Conservation (phyloP, 2,113 vertebrate genomes). For the Rhodinocichla rosea region DNA sequence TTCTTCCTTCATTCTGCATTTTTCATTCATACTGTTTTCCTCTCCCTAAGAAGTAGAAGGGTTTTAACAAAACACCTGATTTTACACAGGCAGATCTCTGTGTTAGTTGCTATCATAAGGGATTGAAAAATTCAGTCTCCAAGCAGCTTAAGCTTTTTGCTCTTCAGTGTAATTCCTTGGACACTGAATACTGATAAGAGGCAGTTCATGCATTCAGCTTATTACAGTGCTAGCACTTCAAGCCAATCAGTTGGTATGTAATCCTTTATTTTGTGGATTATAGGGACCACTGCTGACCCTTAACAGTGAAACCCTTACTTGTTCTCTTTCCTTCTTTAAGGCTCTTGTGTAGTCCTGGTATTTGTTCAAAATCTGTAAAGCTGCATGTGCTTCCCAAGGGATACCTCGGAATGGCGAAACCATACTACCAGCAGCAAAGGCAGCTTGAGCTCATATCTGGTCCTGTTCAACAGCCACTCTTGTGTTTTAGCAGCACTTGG, state of each 20-base stretch:
- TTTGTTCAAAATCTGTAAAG: background rate
- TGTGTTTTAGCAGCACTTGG: background rate
- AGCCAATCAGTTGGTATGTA: slow-evolving; percentile 36
- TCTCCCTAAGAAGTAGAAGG: background rate
- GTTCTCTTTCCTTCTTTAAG: background rate
- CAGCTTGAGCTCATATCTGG: background rate
- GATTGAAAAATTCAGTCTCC: slow-evolving; percentile 18
- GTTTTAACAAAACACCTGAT: background rate
- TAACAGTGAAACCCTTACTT: background rate
- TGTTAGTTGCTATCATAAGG: background rate
- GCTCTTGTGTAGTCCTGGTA: background rate
- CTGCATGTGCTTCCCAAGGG: background rate
- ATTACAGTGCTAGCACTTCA: slow-evolving; percentile 11
- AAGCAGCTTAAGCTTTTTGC: slow-evolving; percentile 38
- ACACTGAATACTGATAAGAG: background rate
- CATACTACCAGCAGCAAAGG: background rate
- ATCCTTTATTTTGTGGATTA: slow-evolving; percentile 48
- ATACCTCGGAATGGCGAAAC: background rate
- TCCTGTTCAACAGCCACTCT: background rate
- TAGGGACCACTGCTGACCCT: background rate
- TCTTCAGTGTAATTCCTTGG: slow-evolving; percentile 33
- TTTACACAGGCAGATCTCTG: background rate
- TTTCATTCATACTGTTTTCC: background rate
- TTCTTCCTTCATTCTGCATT: background rate
- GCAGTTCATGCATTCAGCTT: background rate